phyloP scores from a whole-genome alignment of 1,140 invertebrate species.

The Drosophila pseudoobscura region DNA sequence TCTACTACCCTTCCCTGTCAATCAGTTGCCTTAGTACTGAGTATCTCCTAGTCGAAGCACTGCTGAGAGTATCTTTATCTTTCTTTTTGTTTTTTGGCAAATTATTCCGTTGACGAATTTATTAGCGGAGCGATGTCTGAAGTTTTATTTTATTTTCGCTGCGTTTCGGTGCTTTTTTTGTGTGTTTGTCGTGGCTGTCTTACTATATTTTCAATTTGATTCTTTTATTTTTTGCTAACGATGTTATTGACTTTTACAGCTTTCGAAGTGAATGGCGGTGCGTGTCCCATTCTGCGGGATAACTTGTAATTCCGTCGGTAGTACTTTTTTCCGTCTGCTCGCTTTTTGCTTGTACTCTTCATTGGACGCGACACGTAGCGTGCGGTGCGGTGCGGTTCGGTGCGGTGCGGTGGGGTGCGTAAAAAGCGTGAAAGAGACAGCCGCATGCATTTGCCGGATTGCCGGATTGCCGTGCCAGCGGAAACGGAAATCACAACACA shows the following conservation, averaged over 20 bases:
- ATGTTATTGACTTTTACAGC: slow-evolving; percentile 52
- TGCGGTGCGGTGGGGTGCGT: slow-evolving; percentile 35
- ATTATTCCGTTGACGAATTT: slow-evolving; percentile 57
- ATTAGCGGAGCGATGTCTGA: slow-evolving; percentile 41
- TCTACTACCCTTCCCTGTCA: too few relatives aligned
- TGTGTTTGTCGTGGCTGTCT: slow-evolving; percentile 16
- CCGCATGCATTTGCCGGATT: slow-evolving; percentile 50
- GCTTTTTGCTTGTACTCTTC: slow-evolving; percentile 52
- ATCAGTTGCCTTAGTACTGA: neutral
- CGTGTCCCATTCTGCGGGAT: slow-evolving; percentile 21
- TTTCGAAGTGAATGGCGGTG: neutral
- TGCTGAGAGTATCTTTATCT: slow-evolving; percentile 1
- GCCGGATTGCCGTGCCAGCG: slow-evolving; percentile 21
- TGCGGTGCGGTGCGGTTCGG: slow-evolving; percentile 30
- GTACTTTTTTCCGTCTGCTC: slow-evolving; percentile 30
- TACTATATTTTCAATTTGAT: slow-evolving; percentile 54
- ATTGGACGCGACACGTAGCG: slow-evolving; percentile 46
- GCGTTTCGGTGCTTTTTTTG: slow-evolving; percentile 2
- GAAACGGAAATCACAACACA: slow-evolving; percentile 64
- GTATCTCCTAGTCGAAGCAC: slow-evolving; percentile 18
- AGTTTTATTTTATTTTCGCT: slow-evolving; percentile 43
- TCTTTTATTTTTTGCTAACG: slow-evolving; percentile 53
- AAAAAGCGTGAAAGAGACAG: slow-evolving; percentile 61
- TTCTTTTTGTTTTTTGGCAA: slow-evolving; percentile 18
- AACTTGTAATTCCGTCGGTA: slow-evolving; percentile 42